Percentiles rank a stretch among this genome's conserved stretches.
phyloP scores from a whole-genome alignment of 2,888 invertebrate genomes.

The Eupsilia transversa region DNA sequence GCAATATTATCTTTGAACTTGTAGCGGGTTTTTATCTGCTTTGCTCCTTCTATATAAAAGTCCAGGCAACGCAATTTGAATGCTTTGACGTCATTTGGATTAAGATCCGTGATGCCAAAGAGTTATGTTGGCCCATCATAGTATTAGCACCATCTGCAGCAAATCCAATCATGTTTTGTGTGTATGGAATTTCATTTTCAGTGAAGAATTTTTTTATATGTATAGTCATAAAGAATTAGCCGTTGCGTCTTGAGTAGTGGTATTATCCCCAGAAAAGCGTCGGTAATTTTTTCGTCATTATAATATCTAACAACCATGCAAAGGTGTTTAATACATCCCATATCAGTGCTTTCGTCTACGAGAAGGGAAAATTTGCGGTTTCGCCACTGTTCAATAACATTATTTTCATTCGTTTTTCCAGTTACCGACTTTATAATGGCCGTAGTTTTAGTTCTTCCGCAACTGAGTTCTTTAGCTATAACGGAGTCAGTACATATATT shows the following conservation, averaged over 20 bases:
- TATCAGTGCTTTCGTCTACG: slow-evolving; percentile 5
- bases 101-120: no score
- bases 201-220: background rate
- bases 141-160: background rate
- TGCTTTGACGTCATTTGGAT: no score
- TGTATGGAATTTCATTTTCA: background rate
- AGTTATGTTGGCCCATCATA: background rate
- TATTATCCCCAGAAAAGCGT: background rate
- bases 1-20: no score
- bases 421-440: background rate
- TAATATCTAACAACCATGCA: background rate
- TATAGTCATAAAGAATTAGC: background rate
- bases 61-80: no score
- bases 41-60: no score
- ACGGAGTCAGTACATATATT: background rate
- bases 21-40: no score
- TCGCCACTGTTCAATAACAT: background rate
- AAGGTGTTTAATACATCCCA: background rate
- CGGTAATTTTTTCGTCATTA: background rate
- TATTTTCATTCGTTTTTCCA: background rate
- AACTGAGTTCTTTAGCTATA: background rate
- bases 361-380: background rate
- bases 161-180: slow-evolving; percentile 3
- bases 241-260: background rate
- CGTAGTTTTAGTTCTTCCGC: background rate